phyloP scores from a whole-genome alignment of 2,888 invertebrate species.

The Allygus modestus region DNA sequence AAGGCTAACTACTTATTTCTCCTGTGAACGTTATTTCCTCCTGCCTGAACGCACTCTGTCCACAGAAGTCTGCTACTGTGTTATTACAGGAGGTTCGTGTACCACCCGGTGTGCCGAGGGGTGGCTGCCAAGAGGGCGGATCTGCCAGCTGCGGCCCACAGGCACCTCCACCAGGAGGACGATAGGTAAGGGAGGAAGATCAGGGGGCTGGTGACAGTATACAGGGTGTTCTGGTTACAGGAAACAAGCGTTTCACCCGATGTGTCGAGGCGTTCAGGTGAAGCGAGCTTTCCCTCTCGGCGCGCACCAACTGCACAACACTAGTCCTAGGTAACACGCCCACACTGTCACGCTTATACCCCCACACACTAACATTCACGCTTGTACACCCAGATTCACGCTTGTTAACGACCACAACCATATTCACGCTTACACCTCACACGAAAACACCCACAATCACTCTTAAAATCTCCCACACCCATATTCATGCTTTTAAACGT shows the following conservation, averaged over 20 bases:
- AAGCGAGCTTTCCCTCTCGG: slow-evolving; percentile 9
- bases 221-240: slow-evolving; percentile 52
- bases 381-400: background rate
- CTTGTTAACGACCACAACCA: background rate
- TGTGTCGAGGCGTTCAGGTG: slow-evolving; percentile 53
- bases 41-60: no score
- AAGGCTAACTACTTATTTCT: no score
- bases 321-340: slow-evolving; percentile 52
- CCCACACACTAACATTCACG: background rate
- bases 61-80: background rate
- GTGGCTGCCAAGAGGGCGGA: slow-evolving; percentile 43
- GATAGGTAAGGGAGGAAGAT: slow-evolving; percentile 47
- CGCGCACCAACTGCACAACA: slow-evolving; percentile 18
- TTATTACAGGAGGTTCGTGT: slow-evolving; percentile 35
- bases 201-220: slow-evolving; percentile 6
- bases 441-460: background rate
- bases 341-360: slow-evolving; percentile 3
- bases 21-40: no score
- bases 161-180: slow-evolving; percentile 17
- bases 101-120: slow-evolving; percentile 44
- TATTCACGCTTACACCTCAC: background rate
- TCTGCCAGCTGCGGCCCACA: slow-evolving; percentile 4
- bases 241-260: slow-evolving; percentile 52
- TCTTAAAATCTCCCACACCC: no score
- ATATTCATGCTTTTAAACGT: no score